Conservation (phyloP, 2,797 vertebrate genomes). For the Esox masquinongy region DNA sequence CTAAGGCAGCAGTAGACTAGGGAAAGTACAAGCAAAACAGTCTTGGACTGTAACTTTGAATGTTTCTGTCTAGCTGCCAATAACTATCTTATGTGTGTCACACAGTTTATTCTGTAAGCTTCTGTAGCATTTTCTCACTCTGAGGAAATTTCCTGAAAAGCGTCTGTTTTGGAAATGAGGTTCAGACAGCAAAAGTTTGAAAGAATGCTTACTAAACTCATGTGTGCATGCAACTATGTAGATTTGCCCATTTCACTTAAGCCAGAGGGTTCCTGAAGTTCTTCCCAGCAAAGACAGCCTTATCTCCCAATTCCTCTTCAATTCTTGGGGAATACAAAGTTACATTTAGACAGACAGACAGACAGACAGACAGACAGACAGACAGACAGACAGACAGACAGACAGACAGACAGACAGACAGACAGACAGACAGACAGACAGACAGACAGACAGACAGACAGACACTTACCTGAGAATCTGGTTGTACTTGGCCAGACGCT, state of each 20-base stretch:
- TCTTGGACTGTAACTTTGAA: not conserved
- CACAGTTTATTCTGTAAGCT: not conserved
- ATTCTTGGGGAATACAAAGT: constrained; percentile 75
- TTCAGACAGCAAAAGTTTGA: no score
- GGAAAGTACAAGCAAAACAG: not conserved
- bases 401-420: no score
- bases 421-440: no score
- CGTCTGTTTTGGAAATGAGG: no score
- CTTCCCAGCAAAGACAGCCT: constrained; percentile 87
- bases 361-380: no score
- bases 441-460: no score
- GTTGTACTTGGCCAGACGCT: constrained; percentile 97
- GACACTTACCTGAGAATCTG: constrained; percentile 94
- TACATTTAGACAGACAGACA: no score
- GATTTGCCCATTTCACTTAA: not conserved
- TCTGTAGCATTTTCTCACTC: not conserved
- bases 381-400: no score
- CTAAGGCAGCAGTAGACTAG: not conserved
- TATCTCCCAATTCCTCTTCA: constrained; percentile 92
- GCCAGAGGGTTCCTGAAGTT: constrained; percentile 90
- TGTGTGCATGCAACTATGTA: not conserved
- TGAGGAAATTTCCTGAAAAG: no score
- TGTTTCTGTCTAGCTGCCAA: not conserved
- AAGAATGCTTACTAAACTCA: constrained; percentile 11
- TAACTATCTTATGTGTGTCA: not conserved